Conservation (phyloP, 2,113 vertebrate genomes). For the Sminthopsis crassicaudata region DNA sequence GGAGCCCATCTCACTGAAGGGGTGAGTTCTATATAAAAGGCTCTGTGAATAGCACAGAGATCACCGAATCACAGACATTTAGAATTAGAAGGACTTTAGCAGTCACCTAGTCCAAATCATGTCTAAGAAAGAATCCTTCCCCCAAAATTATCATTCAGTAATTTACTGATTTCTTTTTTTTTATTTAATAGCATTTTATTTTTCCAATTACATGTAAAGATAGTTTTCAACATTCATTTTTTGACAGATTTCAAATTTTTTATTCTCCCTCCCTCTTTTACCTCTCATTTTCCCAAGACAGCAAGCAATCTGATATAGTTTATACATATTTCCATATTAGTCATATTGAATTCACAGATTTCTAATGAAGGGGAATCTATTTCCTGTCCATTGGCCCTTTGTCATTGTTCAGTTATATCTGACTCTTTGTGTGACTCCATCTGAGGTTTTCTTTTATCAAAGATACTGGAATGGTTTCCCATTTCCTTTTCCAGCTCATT, state of each 20-base stretch:
- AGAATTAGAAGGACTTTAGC: not conserved
- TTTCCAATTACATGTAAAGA: no score
- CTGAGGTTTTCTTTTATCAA: not conserved
- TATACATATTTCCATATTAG: no score
- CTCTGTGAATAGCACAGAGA: not conserved
- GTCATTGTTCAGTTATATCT: not conserved
- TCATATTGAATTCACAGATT: not conserved
- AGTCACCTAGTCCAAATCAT: not conserved
- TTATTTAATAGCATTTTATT: no score
- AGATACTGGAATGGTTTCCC: not conserved
- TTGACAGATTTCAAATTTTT: no score
- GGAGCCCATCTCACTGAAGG: not conserved
- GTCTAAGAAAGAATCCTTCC: not conserved
- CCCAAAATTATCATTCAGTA: not conserved
- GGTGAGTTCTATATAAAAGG: not conserved
- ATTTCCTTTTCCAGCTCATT: not conserved
- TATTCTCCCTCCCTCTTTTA: no score
- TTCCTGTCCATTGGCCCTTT: not conserved
- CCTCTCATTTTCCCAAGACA: no score
- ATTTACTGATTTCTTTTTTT: no score
- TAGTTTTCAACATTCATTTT: no score
- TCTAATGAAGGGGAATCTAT: not conserved
- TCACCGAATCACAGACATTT: not conserved
- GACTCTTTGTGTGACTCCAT: not conserved
- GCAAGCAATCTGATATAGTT: no score